Evolutionary conservation across 2,113 vertebrate genomes (phyloP).

Genomic region (Nothoprocta perdicaria): DNA sequence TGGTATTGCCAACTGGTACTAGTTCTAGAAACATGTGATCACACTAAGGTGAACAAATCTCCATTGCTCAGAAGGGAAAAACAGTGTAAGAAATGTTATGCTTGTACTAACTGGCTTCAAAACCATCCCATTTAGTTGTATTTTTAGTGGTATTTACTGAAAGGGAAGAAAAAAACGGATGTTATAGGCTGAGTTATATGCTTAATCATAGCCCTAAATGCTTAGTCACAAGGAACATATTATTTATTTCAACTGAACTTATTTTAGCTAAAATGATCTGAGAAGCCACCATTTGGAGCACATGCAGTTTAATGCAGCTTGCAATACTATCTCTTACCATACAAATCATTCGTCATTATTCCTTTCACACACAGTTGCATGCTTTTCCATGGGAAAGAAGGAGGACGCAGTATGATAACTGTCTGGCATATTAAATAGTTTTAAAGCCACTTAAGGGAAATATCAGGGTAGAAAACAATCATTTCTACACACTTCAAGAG

Average conservation of each 20-base stretch:
- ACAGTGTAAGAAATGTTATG: not conserved
- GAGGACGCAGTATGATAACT: too few relatives aligned
- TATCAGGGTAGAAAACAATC: not conserved
- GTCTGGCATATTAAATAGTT: not conserved
- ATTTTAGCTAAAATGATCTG: not conserved
- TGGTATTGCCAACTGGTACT: not conserved
- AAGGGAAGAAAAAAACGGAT: not conserved
- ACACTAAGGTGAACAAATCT: not conserved
- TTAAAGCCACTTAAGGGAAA: not conserved
- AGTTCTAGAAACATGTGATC: not conserved
- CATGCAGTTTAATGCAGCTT: not conserved
- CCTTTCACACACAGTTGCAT: not conserved
- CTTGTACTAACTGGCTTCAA: conserved; percentile 3
- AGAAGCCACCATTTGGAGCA: not conserved
- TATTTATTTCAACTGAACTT: conserved; percentile 29
- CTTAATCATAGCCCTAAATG: not conserved
- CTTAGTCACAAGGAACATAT: not conserved
- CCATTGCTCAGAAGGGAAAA: conserved; percentile 23
- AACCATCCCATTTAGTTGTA: conserved; percentile 28
- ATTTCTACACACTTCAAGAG: not conserved
- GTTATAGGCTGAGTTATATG: not conserved
- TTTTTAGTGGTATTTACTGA: conserved; percentile 21
- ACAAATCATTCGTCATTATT: not conserved
- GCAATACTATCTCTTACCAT: not conserved
- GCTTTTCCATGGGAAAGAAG: not conserved